Conservation (phyloP, 1,140 invertebrate genomes). For the Diuraphis noxia region DNA sequence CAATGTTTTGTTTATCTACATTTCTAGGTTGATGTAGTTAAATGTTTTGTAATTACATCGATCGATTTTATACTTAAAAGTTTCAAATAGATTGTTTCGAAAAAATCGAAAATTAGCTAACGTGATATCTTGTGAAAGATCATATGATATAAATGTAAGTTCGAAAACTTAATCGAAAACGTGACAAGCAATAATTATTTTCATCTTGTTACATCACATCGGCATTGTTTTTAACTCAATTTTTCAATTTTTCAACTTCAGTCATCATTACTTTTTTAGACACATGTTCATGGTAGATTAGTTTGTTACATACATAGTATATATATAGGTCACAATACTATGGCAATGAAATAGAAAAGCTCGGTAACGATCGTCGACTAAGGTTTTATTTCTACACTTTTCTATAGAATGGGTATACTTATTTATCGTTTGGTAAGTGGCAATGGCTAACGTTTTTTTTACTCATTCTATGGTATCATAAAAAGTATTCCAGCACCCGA, state of each 20-base stretch:
- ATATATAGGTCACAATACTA: background rate
- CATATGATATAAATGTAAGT: background rate
- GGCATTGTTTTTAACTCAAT: background rate
- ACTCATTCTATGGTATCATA: background rate
- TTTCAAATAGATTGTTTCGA: background rate
- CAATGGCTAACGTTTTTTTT: constrained; percentile 26
- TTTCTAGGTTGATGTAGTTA: too few species aligned
- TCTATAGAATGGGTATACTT: background rate
- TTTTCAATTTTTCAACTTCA: background rate
- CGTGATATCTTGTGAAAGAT: background rate
- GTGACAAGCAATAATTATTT: constrained; percentile 13
- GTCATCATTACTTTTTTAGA: constrained; percentile 20
- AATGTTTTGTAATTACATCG: background rate
- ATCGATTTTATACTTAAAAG: background rate
- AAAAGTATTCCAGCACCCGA: background rate
- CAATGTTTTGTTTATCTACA: background rate
- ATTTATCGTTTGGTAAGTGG: constrained; percentile 35
- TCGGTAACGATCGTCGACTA: background rate
- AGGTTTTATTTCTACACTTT: constrained; percentile 33
- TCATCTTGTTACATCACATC: constrained; percentile 5
- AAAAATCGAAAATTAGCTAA: background rate
- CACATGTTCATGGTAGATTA: background rate
- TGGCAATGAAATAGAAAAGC: background rate
- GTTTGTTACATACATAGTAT: background rate
- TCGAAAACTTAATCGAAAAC: constrained; percentile 21